These are phyloP conservation scores for Prionailurus bengalensis DNA, from an alignment of 2,113 vertebrate genomes.

Conservation along the genomic window DNA sequence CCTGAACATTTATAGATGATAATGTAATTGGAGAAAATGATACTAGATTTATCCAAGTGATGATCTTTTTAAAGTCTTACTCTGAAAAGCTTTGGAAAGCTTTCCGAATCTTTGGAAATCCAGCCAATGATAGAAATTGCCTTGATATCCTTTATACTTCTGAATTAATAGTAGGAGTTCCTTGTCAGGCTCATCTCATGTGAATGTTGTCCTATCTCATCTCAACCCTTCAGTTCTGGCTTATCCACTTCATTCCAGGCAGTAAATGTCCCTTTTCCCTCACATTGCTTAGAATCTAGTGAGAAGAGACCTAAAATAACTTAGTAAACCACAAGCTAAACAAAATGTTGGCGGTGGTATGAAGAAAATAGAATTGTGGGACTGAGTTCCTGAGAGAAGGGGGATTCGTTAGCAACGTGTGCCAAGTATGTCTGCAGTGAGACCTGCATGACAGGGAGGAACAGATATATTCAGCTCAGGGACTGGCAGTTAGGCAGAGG, in stretches of 20 bases:
- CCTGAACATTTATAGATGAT: neutral
- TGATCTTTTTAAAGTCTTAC: neutral
- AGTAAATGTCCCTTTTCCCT: neutral
- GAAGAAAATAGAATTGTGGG: neutral
- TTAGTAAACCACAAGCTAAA: neutral
- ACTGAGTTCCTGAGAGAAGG: neutral
- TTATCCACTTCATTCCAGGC: neutral
- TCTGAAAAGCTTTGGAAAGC: constrained; percentile 16
- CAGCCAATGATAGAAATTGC: neutral
- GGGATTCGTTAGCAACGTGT: neutral
- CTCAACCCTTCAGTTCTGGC: neutral
- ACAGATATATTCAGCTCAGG: neutral
- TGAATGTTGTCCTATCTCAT: neutral
- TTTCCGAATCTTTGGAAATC: neutral
- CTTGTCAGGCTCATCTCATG: neutral
- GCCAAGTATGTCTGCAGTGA: neutral
- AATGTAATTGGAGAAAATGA: neutral
- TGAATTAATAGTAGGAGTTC: neutral
- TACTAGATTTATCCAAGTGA: neutral
- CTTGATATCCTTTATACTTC: neutral
- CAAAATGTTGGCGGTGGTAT: neutral
- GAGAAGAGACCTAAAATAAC: neutral
- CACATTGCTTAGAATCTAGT: neutral
- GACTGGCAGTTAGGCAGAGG: neutral
- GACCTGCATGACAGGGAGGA: neutral